Base-by-base conservation (phyloP, 2,888 invertebrate genomes). In the Diarsia brunnea region DNA sequence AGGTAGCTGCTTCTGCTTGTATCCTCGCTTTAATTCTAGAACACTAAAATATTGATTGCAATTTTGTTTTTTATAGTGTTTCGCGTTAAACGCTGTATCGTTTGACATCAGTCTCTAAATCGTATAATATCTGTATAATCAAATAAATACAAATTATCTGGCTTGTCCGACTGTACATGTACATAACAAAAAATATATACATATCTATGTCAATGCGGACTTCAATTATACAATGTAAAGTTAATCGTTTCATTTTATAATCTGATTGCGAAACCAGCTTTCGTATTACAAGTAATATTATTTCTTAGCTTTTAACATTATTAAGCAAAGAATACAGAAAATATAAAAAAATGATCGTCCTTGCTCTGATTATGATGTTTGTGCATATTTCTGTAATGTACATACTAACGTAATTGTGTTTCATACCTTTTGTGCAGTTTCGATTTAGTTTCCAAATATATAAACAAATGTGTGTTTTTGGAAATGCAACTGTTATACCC, bases 191-290 rank as follows among this genome's bases (percentile, higher is more conserved):
- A 27, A 60, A 61, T 58, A 24, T 16, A 61, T 21, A 73, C 11
- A 24, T 49, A 70, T 67, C 24, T 55, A 70, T 67, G 74, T 70
- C 64, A 73, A 70, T 71, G 61, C 64, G 27, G 73, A 64, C 51
- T 85, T 73, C 38, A 75, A 67, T 75, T 73, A 78, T 63, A 78
- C 58, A 72, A 73, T 70, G 2, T 49, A 64, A 69, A 70, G 53
- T 76, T 73, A 70, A 86, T 70, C 21, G 61, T 60, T 85, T 67
- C 19, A 72, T 75, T 80, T 83, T 69, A 80, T 66, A 47, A 63
- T 49, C 31, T 43, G 38, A 76, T 86, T 87, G 71, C 72, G 61
- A 84, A 87, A 88, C 24, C 63, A 76, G 77, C 72, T 82, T 86
- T 81, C 79, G 68, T 78, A 49, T 75, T 64, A 27, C 12, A 72